These are phyloP conservation scores for Mareca strepera DNA, from an alignment of 2,797 vertebrate species.

Conservation along the genomic window DNA sequence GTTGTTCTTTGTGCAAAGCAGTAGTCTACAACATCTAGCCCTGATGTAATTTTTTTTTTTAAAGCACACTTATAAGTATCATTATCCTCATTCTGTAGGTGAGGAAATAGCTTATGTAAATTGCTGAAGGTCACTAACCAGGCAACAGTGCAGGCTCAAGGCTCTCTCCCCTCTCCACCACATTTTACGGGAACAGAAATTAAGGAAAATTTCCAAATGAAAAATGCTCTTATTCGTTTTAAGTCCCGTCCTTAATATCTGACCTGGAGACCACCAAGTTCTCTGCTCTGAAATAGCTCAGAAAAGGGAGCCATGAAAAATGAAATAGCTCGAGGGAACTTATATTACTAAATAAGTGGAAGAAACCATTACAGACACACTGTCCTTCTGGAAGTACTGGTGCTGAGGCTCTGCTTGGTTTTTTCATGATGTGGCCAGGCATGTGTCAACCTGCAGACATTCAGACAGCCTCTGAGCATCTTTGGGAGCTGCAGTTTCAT, in stretches of 20 bases:
- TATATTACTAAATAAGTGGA: neutral
- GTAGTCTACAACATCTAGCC: neutral
- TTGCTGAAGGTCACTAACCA: conserved; percentile 46
- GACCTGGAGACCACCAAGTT: neutral
- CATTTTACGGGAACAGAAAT: neutral
- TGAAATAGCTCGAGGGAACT: neutral
- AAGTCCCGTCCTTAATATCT: neutral
- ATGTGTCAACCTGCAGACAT: neutral
- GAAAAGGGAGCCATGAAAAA: neutral
- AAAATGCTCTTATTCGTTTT: conserved; percentile 6
- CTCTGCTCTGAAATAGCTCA: neutral
- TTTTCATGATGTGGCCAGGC: neutral
- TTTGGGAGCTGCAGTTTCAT: neutral
- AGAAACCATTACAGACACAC: neutral
- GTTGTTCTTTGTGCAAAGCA: neutral
- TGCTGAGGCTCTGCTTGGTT: neutral
- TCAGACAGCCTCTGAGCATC: neutral
- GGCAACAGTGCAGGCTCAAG: conserved; percentile 7
- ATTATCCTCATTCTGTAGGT: conserved; percentile 45
- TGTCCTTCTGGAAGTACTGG: neutral
- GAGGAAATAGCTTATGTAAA: conserved; percentile 50
- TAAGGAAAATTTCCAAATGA: conserved; percentile 15
- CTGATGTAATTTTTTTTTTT: neutral
- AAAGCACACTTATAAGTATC: conserved; percentile 4
- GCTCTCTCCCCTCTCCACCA: neutral